A percentile compares a stretch with the other conserved stretches of the same genome.
Conservation (phyloP, 2,888 invertebrate species). For the Perizoma flavofasciatum region DNA sequence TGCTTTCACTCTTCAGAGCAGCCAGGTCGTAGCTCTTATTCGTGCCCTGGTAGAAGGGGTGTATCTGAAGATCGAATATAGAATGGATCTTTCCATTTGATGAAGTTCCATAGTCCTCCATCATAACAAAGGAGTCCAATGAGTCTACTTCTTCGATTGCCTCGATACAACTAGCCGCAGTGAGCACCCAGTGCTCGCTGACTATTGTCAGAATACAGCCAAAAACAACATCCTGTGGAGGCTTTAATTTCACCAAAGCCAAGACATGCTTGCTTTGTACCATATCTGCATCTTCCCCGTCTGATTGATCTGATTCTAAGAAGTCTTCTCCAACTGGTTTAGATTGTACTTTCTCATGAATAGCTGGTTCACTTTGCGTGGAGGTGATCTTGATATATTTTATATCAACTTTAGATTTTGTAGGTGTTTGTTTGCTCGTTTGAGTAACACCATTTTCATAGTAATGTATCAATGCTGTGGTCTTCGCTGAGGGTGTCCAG, state of each 20-base stretch:
- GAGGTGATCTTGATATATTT: not conserved
- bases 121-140: slow-evolving; percentile 64
- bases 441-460: slow-evolving; percentile 39
- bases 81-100: slow-evolving; percentile 44
- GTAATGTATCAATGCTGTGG: slow-evolving; percentile 50
- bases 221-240: slow-evolving; percentile 55
- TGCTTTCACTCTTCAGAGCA: slow-evolving; percentile 53
- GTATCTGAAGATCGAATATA: slow-evolving; percentile 57
- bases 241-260: slow-evolving; percentile 62
- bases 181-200: slow-evolving; percentile 59
- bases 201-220: slow-evolving; percentile 68
- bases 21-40: slow-evolving; percentile 58
- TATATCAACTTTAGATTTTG: not conserved
- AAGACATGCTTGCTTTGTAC: slow-evolving; percentile 44
- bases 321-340: slow-evolving; percentile 9
- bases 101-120: slow-evolving; percentile 51
- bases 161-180: slow-evolving; percentile 71
- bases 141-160: slow-evolving; percentile 66
- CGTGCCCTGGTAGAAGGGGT: slow-evolving; percentile 58
- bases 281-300: slow-evolving; percentile 45
- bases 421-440: not conserved
- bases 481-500: slow-evolving; percentile 63
- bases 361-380: not conserved
- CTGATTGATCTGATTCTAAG: slow-evolving; percentile 32
- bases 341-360: not conserved